These are phyloP conservation scores for Scomber japonicus DNA, from an alignment of 2,113 vertebrate species.

Conservation along the genomic window DNA sequence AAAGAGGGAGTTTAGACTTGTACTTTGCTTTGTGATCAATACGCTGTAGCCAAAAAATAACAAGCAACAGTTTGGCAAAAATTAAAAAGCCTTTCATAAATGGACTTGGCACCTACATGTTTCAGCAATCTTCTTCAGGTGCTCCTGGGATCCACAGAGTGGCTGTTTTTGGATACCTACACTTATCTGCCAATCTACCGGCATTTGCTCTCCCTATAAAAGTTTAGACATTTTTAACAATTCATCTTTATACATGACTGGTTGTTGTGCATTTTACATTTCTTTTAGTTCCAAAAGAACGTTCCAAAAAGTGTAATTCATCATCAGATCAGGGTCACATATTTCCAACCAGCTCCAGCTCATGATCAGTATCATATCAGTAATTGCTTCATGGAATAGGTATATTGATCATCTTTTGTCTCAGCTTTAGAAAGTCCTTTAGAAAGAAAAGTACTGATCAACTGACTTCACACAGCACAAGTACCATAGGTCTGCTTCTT, in stretches of 20 bases:
- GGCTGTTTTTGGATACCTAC: too few relatives aligned
- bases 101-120: too few relatives aligned
- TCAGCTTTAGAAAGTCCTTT: background rate
- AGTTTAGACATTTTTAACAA: constrained; percentile 7
- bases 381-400: background rate
- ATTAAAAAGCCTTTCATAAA: too few relatives aligned
- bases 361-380: background rate
- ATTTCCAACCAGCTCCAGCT: background rate
- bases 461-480: background rate
- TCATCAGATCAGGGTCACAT: background rate
- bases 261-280: background rate
- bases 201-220: too few relatives aligned
- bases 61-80: too few relatives aligned
- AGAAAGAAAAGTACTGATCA: constrained; percentile 1
- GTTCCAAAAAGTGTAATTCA: background rate
- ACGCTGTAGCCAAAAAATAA: too few relatives aligned
- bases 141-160: too few relatives aligned
- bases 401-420: constrained; percentile 9
- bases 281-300: too few relatives aligned
- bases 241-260: background rate
- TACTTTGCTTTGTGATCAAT: too few relatives aligned
- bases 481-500: background rate
- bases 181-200: too few relatives aligned
- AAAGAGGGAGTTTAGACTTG: too few relatives aligned
- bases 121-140: too few relatives aligned